A percentile compares a stretch with the other conserved stretches of the same genome.
Conservation (phyloP, 2,888 invertebrate species). For the Aromia moschata region DNA sequence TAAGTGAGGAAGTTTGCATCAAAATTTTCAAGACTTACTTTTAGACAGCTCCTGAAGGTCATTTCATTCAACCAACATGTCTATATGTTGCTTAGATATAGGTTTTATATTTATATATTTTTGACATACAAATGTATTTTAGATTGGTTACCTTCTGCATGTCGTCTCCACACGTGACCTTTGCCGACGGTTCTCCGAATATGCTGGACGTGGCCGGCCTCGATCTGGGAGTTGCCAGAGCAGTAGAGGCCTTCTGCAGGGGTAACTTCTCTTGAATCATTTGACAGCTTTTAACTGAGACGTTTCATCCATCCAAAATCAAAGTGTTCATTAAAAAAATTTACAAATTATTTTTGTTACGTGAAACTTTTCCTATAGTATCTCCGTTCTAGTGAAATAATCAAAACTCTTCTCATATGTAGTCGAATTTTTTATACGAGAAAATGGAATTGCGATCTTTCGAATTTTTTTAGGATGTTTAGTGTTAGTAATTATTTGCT, state of each 20-base stretch:
- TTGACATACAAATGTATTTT: too few species aligned
- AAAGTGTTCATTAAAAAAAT: slow-evolving; percentile 44
- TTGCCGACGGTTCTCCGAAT: slow-evolving; percentile 64
- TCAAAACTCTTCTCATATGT: slow-evolving; percentile 6
- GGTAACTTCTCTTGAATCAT: slow-evolving; percentile 61
- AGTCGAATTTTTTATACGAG: slow-evolving; percentile 12
- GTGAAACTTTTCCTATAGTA: slow-evolving; percentile 5
- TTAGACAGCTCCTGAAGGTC: too few species aligned
- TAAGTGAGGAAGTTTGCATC: too few species aligned
- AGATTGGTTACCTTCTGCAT: slow-evolving; percentile 71
- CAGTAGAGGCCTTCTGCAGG: slow-evolving; percentile 72
- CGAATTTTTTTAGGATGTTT: neutral
- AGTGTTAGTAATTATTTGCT: neutral
- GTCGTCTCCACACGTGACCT: slow-evolving; percentile 65
- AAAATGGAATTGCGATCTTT: neutral
- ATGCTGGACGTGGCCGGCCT: slow-evolving; percentile 71
- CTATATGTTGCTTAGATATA: too few species aligned
- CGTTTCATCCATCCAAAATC: slow-evolving; percentile 45
- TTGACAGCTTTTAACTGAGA: slow-evolving; percentile 38
- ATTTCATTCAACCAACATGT: too few species aligned
- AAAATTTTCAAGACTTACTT: too few species aligned
- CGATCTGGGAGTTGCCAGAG: slow-evolving; percentile 69
- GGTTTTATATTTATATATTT: too few species aligned
- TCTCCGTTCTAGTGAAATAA: slow-evolving; percentile 4
- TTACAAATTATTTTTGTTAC: slow-evolving; percentile 26